phyloP scores from a whole-genome alignment of 2,888 invertebrate species.

The Coenonympha arcania region DNA sequence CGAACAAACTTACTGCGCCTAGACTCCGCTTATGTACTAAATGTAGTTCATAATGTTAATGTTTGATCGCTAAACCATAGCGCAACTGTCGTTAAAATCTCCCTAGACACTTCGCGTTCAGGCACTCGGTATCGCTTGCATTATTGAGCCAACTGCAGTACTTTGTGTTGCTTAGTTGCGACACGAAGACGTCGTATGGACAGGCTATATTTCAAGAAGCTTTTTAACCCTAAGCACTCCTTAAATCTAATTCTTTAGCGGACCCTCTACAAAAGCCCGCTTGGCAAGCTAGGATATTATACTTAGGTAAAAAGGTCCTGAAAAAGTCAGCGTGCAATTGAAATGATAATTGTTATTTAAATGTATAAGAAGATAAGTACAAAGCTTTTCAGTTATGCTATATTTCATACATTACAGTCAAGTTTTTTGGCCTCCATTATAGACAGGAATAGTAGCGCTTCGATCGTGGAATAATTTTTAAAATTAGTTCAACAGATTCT shows the following conservation, averaged over 20 bases:
- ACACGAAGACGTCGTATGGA: background rate
- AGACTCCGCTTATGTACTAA: too few species aligned
- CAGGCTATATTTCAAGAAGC: background rate
- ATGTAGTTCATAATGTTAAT: too few species aligned
- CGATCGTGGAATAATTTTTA: too few species aligned
- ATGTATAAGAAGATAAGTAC: too few species aligned
- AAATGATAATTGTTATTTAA: background rate
- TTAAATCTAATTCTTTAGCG: slow-evolving; percentile 1
- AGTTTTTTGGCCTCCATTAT: too few species aligned
- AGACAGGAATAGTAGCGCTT: too few species aligned
- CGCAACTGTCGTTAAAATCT: slow-evolving; percentile 10
- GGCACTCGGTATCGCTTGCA: slow-evolving; percentile 17
- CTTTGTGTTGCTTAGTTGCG: slow-evolving; percentile 9
- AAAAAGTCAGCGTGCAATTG: background rate
- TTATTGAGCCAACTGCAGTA: slow-evolving; percentile 20
- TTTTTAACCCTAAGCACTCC: slow-evolving; percentile 4
- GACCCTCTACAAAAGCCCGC: background rate
- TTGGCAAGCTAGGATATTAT: background rate
- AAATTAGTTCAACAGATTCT: too few species aligned
- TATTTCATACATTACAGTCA: too few species aligned
- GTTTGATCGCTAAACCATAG: too few species aligned
- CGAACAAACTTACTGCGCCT: too few species aligned
- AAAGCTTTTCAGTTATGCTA: too few species aligned
- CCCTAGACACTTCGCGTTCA: slow-evolving; percentile 12
- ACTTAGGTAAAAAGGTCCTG: background rate